These are phyloP conservation scores for Epinephelus malabaricus DNA, from an alignment of 2,797 vertebrate species.

Conservation along the genomic window DNA sequence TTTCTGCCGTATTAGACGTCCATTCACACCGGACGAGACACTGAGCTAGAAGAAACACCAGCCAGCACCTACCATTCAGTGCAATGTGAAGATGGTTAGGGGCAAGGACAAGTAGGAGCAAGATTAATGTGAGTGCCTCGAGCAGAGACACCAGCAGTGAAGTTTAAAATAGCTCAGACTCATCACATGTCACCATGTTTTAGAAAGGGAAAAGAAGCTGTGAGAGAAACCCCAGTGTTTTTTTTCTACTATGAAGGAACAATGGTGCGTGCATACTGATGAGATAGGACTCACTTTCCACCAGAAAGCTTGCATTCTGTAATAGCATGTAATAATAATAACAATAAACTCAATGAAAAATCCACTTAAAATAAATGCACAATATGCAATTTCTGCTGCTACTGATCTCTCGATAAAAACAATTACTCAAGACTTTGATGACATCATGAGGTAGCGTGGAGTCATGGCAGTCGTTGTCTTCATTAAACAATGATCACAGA, in stretches of 20 bases:
- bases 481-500: too few relatives aligned
- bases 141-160: background rate
- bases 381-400: too few relatives aligned
- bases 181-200: background rate
- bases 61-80: background rate
- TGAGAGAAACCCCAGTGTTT: background rate
- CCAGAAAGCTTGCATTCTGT: too few relatives aligned
- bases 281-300: background rate
- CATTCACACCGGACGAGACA: constrained; percentile 6
- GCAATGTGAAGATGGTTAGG: constrained; percentile 1
- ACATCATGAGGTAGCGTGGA: too few relatives aligned
- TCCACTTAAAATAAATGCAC: too few relatives aligned
- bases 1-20: background rate
- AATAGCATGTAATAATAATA: too few relatives aligned
- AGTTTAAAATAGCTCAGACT: constrained; percentile 32
- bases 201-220: background rate
- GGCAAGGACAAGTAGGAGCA: constrained; percentile 28
- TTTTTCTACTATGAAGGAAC: background rate
- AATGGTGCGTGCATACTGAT: background rate
- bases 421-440: too few relatives aligned
- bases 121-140: constrained; percentile 13
- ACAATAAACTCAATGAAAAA: too few relatives aligned
- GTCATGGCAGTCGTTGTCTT: too few relatives aligned
- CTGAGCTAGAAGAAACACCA: background rate
- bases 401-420: too few relatives aligned